These are phyloP conservation scores for Pituophis catenifer DNA, from an alignment of 2,113 vertebrate genomes.

Conservation along the genomic window DNA sequence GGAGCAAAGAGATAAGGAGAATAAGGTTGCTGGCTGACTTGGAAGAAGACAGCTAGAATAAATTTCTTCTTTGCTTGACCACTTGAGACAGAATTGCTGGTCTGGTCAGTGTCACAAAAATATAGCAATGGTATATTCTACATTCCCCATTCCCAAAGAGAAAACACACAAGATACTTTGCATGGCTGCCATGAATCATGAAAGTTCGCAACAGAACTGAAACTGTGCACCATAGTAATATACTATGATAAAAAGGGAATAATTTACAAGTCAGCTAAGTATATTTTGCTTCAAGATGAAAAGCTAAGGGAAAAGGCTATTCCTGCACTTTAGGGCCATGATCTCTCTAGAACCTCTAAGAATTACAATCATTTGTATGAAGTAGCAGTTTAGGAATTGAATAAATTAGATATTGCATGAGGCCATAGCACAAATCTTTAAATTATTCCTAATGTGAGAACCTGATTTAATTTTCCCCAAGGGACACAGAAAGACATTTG, in stretches of 20 bases:
- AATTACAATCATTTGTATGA: not conserved
- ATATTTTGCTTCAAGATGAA: not conserved
- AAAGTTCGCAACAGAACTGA: not conserved
- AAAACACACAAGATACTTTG: not conserved
- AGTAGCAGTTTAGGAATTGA: not conserved
- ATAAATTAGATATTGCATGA: not conserved
- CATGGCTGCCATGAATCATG: not conserved
- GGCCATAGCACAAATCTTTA: not conserved
- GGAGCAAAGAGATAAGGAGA: constrained; percentile 12
- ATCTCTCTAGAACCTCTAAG: not conserved
- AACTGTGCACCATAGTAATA: not conserved
- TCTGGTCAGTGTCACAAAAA: not conserved
- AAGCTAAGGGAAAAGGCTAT: not conserved
- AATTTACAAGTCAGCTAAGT: not conserved
- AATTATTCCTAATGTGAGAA: not conserved
- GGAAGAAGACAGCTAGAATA: not conserved
- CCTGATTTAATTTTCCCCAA: not conserved
- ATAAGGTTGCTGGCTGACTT: not conserved
- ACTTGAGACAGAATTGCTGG: not conserved
- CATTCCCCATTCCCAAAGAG: not conserved
- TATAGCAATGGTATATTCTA: not conserved
- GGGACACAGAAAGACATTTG: not conserved
- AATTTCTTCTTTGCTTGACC: not conserved
- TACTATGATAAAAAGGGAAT: not conserved
- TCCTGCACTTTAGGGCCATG: too few species aligned